Conservation (phyloP, 1,140 invertebrate species). For the Aphis craccivora region DNA sequence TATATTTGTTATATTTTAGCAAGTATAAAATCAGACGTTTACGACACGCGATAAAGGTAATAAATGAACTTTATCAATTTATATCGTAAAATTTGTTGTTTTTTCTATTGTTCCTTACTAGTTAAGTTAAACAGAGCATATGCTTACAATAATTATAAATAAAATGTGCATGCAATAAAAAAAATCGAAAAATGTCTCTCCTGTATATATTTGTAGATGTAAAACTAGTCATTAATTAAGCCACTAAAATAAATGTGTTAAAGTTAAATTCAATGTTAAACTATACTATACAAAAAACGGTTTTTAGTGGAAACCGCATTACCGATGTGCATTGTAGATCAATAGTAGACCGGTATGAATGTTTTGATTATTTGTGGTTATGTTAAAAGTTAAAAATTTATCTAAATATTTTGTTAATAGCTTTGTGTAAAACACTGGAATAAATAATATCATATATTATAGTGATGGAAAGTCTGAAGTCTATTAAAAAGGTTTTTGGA, state of each 20-base stretch:
- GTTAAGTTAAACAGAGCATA: not conserved
- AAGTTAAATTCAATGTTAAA: not conserved
- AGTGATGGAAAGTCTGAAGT: not conserved
- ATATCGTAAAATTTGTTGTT: not conserved
- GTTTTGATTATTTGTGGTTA: not conserved
- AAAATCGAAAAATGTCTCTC: not conserved
- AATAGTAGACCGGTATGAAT: not conserved
- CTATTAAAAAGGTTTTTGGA: not conserved
- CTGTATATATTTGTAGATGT: not conserved
- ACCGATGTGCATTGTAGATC: not conserved
- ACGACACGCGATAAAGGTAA: slow-evolving; percentile 11
- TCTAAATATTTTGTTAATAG: not conserved
- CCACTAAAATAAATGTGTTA: not conserved
- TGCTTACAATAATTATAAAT: not conserved
- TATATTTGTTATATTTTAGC: not conserved
- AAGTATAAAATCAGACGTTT: slow-evolving; percentile 10
- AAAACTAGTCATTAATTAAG: not conserved
- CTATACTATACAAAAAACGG: not conserved
- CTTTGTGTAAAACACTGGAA: not conserved
- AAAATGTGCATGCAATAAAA: not conserved
- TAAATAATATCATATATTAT: not conserved
- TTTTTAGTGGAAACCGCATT: not conserved
- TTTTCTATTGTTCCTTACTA: not conserved
- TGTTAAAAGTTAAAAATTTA: not conserved
- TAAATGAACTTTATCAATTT: slow-evolving; percentile 4